Evolutionary conservation across 2,113 vertebrate genomes (phyloP), one percentile per base, ranked within the genome.

Genomic region (Nymphicus hollandicus): DNA sequence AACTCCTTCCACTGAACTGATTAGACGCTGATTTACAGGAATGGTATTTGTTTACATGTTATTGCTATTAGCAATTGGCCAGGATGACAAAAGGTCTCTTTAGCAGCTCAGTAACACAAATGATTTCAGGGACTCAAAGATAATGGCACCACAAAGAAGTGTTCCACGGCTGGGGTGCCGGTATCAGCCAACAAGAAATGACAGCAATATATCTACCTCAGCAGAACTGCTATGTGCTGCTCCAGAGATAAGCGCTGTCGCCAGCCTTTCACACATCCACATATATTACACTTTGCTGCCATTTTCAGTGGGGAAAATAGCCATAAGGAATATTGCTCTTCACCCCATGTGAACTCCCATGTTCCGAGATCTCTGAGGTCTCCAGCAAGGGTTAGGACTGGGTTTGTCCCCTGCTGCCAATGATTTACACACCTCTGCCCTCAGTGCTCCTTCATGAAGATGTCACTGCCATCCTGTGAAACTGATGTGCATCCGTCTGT

Each of bases 11-110:
- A 77, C 56, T 47, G 50, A 93, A 83, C 41, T 53, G 43, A 88
- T 93, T 71, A 90, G 88, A 95, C 39, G 53, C 23, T 92, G 70
- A 86, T 94, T 96, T 95, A 85, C 73, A 92, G 41, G 73, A 92
- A 85, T 66, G 33, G 86, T 52, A 81, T 96, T 96, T 94, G 46
- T 94, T 91, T 92, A 55, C 37, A 63, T 2, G 15, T 72, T 92
- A 53, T 52, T 91, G 39, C 74, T 94, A 31, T 84, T 83, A 81
- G 63, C 8, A n/a, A 52, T 77, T 15, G 13, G 44, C 70, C 3
- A 2, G 44, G 66, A 68, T 71, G 46, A 95, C 87, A 95, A 95
- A 97, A 91, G 73, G 25, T 76, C 61, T 90, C 65, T 71, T 50
- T 72, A 72, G 73, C 68, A 86, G 72, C 79, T 86, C 64, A 47